Evolutionary conservation across 1,140 invertebrate genomes (phyloP), one percentile per base, ranked within the genome.

Genomic region (Penaeus chinensis): DNA sequence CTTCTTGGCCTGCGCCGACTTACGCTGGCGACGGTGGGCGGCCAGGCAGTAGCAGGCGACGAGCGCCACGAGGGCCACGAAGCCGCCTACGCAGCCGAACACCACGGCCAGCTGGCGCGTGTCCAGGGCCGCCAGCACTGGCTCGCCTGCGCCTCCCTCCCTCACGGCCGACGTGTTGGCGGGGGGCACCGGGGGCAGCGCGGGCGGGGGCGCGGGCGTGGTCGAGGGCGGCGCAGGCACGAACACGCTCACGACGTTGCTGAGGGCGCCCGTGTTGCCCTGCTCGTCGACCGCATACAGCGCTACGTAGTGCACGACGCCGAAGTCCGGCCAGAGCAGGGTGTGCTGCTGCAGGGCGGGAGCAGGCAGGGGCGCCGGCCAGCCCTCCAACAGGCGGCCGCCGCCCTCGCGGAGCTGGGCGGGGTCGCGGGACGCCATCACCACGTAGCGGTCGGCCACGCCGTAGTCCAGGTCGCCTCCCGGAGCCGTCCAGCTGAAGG

Each of bases 231-330:
- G 90, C 27, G 91, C 87, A 3, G 93, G 93, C 4, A 94, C 92
- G n/a, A 92, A 91, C 24, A 94, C 91, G 32, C 92, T 90, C 8
- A 94, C 93, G 89, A 93, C 93, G 90, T 95, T 95, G 0, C 94
- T 95, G 24, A 94, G 90, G 5, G 93, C 92, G 0, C 93, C 93
- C 22, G 91, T 91, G 69, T 92, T 91, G n/a, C 91, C 91, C 24
- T 84, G 85, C 24, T 91, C 89, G 85, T 93, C 92, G 65, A 93
- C 92, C 7, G 94, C 93, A 65, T 93, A 91, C 8, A 95, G 91
- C 27, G 93, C 93, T 87, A 95, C 93, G 87, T 93, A 94, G 54
- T 24, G 84, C 11, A 90, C 87, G 0, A 65, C 82, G 54, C 89
- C 85, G 37, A 89, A 90, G 61, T 87, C 69, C 18, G 66, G 61